These are phyloP conservation scores for Lerista edwardsae DNA, from an alignment of 2,797 vertebrate genomes.

Conservation along the genomic window DNA sequence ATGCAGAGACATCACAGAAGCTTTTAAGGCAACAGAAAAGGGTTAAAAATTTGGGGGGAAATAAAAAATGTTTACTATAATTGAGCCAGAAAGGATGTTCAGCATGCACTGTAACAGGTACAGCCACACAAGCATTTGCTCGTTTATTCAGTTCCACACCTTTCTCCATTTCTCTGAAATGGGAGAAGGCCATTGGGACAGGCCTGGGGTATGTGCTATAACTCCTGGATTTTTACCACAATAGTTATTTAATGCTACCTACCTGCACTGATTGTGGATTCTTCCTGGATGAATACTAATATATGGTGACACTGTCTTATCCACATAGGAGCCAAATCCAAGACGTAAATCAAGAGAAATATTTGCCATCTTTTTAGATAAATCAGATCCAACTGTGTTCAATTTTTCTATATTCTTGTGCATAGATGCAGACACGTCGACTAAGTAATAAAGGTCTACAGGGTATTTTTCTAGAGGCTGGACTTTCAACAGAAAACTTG, in stretches of 20 bases:
- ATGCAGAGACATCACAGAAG: too few relatives aligned
- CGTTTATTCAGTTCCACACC: background rate
- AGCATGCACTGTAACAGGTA: background rate
- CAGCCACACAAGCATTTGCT: background rate
- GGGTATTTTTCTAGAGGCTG: constrained; percentile 91
- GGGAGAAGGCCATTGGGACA: background rate
- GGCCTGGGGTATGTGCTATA: too few relatives aligned
- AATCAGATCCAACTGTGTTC: constrained; percentile 90
- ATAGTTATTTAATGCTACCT: constrained; percentile 40
- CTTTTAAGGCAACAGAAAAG: too few relatives aligned
- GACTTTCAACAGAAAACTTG: constrained; percentile 87
- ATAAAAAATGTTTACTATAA: too few relatives aligned
- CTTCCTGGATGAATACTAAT: constrained; percentile 94
- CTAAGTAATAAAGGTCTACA: constrained; percentile 96
- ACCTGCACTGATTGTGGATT: constrained; percentile 97
- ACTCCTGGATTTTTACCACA: background rate
- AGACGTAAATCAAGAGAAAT: constrained; percentile 92
- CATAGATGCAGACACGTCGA: constrained; percentile 98
- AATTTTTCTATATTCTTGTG: constrained; percentile 93
- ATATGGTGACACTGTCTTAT: constrained; percentile 98
- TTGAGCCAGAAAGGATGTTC: background rate
- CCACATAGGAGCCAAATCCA: constrained; percentile 97
- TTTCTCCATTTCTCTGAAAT: background rate
- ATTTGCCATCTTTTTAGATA: constrained; percentile 90
- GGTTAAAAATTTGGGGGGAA: too few relatives aligned